Percentiles rank a stretch among this genome's conserved stretches.
These are phyloP conservation scores for Dermatemys mawii DNA, from an alignment of 2,113 vertebrate genomes.

Conservation along the genomic window DNA sequence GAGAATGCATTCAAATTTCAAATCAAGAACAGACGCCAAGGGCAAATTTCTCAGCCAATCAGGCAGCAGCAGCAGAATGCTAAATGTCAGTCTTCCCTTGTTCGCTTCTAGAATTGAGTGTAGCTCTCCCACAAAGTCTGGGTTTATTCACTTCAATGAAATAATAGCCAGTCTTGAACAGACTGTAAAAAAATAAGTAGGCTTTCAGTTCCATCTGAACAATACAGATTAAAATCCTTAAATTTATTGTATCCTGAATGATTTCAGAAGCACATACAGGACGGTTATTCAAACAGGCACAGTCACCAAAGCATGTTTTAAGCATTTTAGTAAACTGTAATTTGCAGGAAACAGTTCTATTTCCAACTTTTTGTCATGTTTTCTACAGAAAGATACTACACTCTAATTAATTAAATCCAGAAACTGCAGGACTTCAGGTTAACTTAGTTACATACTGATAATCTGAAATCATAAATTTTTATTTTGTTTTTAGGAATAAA, in stretches of 20 bases:
- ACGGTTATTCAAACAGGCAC: not conserved
- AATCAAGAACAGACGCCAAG: accelerated
- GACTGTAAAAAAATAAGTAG: not conserved
- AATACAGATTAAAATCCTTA: not conserved
- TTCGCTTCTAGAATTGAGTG: accelerated
- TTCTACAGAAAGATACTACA: not conserved
- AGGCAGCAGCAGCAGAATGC: accelerated
- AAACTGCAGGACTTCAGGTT: not conserved
- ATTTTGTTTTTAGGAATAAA: accelerated
- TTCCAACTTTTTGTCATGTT: not conserved
- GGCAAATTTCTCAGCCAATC: accelerated
- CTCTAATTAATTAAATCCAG: not conserved
- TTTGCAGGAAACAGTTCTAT: not conserved
- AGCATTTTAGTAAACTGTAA: not conserved
- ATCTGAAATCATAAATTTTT: not conserved
- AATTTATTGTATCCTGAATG: not conserved
- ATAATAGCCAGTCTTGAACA: accelerated
- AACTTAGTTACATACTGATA: not conserved
- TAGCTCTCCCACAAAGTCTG: accelerated
- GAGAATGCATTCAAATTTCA: not conserved
- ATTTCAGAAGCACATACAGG: not conserved
- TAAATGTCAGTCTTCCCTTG: not conserved
- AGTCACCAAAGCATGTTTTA: not conserved
- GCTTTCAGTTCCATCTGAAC: not conserved
- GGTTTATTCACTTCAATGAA: slow-evolving; percentile 25